A percentile compares a stretch with the other conserved stretches of the same genome.
phyloP scores from a whole-genome alignment of 92 coral and sea anemone genomes.

The Phenganax marumi region DNA sequence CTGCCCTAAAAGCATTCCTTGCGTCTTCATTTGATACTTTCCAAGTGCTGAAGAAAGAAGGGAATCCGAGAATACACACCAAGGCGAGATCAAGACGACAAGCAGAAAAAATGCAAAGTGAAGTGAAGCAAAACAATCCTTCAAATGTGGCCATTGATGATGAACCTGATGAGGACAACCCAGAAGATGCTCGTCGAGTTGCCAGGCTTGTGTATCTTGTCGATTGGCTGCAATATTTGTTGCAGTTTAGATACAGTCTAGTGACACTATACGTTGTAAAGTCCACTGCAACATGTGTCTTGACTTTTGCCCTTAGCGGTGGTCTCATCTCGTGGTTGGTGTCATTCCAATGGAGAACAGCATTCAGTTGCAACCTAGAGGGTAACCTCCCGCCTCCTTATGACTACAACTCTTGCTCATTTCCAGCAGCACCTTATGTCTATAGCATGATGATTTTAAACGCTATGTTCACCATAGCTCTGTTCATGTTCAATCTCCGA shows the following conservation, averaged over 20 bases:
- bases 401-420: constrained; percentile 29
- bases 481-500: constrained; percentile 21
- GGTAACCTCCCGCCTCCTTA: constrained; percentile 18
- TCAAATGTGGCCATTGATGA: not conserved
- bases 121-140: not conserved
- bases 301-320: not conserved
- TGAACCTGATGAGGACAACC: constrained; percentile 3
- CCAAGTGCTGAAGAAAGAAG: constrained; percentile 10
- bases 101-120: not conserved
- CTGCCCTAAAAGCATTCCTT: constrained; percentile 33
- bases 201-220: constrained; percentile 34
- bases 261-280: constrained; percentile 13
- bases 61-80: not conserved
- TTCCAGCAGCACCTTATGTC: constrained; percentile 36
- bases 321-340: constrained; percentile 15
- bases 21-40: constrained; percentile 26
- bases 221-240: constrained; percentile 29
- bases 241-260: constrained; percentile 29
- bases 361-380: constrained; percentile 20
- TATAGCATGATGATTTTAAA: constrained; percentile 41
- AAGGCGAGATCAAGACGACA: not conserved
- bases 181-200: not conserved
- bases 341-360: constrained; percentile 18
- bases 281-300: constrained; percentile 1
- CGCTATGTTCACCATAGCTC: constrained; percentile 12